These are phyloP conservation scores for Spisula subtruncata DNA, from an alignment of 2,888 invertebrate genomes.

Conservation along the genomic window DNA sequence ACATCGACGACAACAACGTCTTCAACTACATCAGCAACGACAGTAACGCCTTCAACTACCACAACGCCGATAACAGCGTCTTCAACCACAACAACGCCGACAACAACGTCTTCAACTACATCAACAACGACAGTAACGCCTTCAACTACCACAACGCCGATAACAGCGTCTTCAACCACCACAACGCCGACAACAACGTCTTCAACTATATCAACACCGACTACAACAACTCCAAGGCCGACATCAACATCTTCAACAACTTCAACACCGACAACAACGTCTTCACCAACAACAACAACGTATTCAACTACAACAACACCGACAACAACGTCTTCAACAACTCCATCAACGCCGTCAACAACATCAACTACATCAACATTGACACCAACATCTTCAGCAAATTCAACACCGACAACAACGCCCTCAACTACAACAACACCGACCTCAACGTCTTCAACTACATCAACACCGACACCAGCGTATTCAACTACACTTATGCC, in stretches of 20 bases:
- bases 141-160: constrained; percentile 12
- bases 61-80: background rate
- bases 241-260: background rate
- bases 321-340: background rate
- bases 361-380: background rate
- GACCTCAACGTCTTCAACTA: no score
- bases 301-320: constrained; percentile 26
- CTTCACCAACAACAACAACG: constrained; percentile 28
- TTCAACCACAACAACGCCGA: background rate
- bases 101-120: constrained; percentile 11
- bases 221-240: constrained; percentile 9
- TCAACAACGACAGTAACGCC: constrained; percentile 4
- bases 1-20: constrained; percentile 38
- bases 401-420: no score
- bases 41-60: background rate
- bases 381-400: background rate
- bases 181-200: constrained; percentile 26
- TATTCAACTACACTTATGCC: constrained; percentile 8
- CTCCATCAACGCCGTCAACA: background rate
- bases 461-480: background rate
- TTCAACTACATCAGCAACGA: constrained; percentile 7
- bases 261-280: background rate
- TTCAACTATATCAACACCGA: background rate
- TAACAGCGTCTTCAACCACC: constrained; percentile 12
- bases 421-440: no score